Base-by-base conservation (phyloP, 1,140 invertebrate species). In the Laodelphax striatellus region DNA sequence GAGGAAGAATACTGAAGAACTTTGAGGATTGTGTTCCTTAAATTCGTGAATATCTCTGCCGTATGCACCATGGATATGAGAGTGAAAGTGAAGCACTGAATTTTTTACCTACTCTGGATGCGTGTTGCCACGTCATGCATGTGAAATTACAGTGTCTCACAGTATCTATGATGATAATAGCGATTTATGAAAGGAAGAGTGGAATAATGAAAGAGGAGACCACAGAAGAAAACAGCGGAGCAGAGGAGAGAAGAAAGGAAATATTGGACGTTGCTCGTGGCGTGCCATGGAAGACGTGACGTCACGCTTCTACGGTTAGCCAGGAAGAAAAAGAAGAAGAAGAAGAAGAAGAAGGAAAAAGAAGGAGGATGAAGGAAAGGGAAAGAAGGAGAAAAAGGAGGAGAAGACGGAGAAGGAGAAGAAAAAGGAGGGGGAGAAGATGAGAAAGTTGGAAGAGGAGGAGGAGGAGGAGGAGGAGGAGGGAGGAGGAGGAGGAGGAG, bases 191-290 rank as follows among this genome's bases (percentile, higher is more conserved):
- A 43, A 31, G 55, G 22, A 43, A 57, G 55, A 42, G 55, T 21
- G 55, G 43, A 41, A 42, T 38, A 43, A 17, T 42, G 55, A 22
- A 22, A 57, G 55, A 57, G 55, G 2, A 56, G 55, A 56, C 16
- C 14, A 31, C 16, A 31, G 6, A 24, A 38, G 28, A 43, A 21
- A 43, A 19, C 17, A 17, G 31, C 11, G n/a, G 2, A 55, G 6
- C 13, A 31, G 55, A 34, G 13, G 43, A 57, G 21, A n/a, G 19
- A 41, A 57, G 34, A 42, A 16, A 41, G 55, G 13, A n/a, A n/a
- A 38, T 9, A 16, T 55, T 8, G 28, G 21, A 55, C n/a, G 6
- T 21, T 24, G 21, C 28, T 9, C 28, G 28, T 31, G 14, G 53
- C n/a, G 14, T 22, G 14, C 3, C 19, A 55, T 55, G 21, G 4